Conservation (phyloP, 2,797 vertebrate genomes). For the Glyptemys insculpta region DNA sequence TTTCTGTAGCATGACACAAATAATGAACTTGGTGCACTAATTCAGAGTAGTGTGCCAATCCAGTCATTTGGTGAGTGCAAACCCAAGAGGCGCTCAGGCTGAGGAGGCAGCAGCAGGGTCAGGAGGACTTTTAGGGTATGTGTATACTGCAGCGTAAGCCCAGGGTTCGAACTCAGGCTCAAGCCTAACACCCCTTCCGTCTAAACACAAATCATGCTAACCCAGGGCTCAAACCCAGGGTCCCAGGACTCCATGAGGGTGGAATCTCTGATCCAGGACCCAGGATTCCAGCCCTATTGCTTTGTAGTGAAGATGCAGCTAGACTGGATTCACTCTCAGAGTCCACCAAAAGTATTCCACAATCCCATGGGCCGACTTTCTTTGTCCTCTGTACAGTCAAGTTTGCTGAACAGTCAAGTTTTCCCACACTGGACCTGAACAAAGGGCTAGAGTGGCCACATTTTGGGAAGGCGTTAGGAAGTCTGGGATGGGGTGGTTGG, state of each 20-base stretch:
- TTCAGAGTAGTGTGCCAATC: slow-evolving; percentile 19
- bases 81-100: neutral
- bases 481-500: neutral
- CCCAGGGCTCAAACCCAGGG: neutral
- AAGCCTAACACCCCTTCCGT: neutral
- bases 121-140: fast-evolving
- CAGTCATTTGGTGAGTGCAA: slow-evolving; percentile 7
- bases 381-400: neutral
- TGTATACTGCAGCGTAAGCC: neutral
- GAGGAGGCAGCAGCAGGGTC: neutral
- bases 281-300: neutral
- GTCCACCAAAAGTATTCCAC: neutral
- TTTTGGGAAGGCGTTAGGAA: neutral
- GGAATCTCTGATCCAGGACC: neutral
- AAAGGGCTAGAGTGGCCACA: neutral
- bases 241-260: neutral
- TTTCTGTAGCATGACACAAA: slow-evolving; percentile 35
- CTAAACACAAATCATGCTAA: neutral
- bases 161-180: neutral
- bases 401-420: neutral
- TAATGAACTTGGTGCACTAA: slow-evolving; percentile 29
- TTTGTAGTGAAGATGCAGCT: neutral
- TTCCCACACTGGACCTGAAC: neutral
- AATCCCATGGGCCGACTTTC: neutral
- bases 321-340: neutral